Conservation (phyloP, 2,888 invertebrate genomes). For the Gymnocheta viridis region DNA sequence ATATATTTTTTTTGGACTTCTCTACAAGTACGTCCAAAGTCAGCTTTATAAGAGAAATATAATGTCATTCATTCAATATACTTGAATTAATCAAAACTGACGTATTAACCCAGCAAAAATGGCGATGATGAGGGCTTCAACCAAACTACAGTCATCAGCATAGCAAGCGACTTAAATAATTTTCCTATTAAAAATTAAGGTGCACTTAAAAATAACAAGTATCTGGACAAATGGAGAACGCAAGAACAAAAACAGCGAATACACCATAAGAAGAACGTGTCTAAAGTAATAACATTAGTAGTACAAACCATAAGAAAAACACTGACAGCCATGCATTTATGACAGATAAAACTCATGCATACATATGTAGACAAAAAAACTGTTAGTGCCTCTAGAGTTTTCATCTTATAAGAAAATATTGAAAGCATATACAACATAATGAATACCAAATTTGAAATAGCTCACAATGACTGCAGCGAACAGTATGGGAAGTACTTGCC, state of each 20-base stretch:
- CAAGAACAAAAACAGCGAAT: not conserved
- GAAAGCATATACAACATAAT: not conserved
- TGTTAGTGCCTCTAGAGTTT: slow-evolving; percentile 30
- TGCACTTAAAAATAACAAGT: slow-evolving; percentile 50
- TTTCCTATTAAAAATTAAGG: slow-evolving; percentile 45
- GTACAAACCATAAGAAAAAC: not conserved
- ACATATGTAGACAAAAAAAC: not conserved
- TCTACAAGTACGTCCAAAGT: too few relatives aligned
- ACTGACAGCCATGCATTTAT: not conserved
- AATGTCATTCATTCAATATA: slow-evolving; percentile 42
- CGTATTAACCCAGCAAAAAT: slow-evolving; percentile 57
- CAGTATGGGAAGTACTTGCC: not conserved
- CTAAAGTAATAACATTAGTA: slow-evolving; percentile 29
- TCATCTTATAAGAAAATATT: slow-evolving; percentile 28
- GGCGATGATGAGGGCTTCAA: slow-evolving; percentile 39
- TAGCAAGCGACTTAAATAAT: slow-evolving; percentile 39
- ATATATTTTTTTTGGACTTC: too few relatives aligned
- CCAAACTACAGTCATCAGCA: slow-evolving; percentile 38
- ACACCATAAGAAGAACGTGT: slow-evolving; percentile 22
- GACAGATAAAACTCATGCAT: slow-evolving; percentile 5
- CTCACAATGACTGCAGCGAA: not conserved
- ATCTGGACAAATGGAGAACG: slow-evolving; percentile 34
- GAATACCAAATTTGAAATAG: not conserved
- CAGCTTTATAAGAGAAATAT: slow-evolving; percentile 28
- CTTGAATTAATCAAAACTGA: slow-evolving; percentile 71